A percentile compares a stretch with the other conserved stretches of the same genome.
phyloP scores from a whole-genome alignment of 2,797 vertebrate genomes.

The Falco columbarius region DNA sequence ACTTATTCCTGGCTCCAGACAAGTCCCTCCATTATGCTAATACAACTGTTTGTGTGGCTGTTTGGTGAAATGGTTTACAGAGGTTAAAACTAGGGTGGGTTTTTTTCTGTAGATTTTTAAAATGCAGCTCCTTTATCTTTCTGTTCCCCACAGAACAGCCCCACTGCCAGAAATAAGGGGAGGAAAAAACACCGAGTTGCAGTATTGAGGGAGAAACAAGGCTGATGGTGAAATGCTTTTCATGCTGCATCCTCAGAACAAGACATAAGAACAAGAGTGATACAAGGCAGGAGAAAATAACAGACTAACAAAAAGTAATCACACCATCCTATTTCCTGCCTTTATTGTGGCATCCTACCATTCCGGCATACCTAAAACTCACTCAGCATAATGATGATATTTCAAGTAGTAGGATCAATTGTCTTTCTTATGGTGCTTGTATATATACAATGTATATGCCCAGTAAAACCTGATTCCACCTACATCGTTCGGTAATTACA shows the following conservation, averaged over 20 bases:
- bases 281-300: not conserved
- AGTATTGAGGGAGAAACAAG: not conserved
- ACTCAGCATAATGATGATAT: not conserved
- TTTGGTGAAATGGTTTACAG: not conserved
- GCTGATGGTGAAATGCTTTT: not conserved
- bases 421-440: slow-evolving; percentile 5
- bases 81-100: not conserved
- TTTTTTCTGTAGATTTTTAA: not conserved
- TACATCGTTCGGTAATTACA: not conserved
- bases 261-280: not conserved
- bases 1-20: not conserved
- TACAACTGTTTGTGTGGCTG: not conserved
- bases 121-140: not conserved
- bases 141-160: not conserved
- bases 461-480: not conserved
- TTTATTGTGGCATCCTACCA: not conserved
- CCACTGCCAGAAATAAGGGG: not conserved
- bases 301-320: not conserved
- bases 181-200: not conserved
- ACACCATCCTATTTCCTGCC: not conserved
- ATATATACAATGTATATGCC: not conserved
- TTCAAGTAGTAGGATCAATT: slow-evolving; percentile 35
- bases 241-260: not conserved
- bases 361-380: not conserved
- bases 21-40: not conserved